Conservation (phyloP, 2,797 vertebrate species). For the Glossophaga mutica region DNA sequence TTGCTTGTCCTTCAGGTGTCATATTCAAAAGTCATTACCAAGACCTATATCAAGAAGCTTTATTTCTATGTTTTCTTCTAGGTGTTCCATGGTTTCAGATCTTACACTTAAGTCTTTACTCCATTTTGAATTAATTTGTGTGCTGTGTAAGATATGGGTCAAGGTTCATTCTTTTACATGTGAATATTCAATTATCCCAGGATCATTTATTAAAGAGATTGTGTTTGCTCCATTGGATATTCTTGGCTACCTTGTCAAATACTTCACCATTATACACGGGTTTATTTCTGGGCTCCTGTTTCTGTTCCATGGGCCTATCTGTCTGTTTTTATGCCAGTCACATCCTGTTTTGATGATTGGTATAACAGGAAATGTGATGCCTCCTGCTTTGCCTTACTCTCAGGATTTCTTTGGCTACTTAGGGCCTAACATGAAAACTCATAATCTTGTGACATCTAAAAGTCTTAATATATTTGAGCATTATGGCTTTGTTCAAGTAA, state of each 20-base stretch:
- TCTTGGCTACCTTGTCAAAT: not conserved
- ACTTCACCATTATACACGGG: not conserved
- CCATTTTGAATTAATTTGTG: not conserved
- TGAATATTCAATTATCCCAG: not conserved
- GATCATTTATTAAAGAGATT: not conserved
- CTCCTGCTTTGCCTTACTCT: not conserved
- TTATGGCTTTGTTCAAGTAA: not conserved
- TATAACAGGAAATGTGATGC: not conserved
- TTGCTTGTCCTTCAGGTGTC: not conserved
- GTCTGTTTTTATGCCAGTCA: not conserved
- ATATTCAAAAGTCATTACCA: not conserved
- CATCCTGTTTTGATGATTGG: not conserved
- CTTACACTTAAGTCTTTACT: not conserved
- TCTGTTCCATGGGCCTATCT: not conserved
- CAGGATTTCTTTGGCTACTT: not conserved
- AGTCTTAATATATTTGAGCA: not conserved
- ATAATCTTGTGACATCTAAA: not conserved
- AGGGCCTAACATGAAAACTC: not conserved
- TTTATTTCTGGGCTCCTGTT: not conserved
- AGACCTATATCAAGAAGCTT: not conserved
- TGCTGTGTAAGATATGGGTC: not conserved
- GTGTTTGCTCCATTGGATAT: not conserved
- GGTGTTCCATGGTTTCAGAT: not conserved
- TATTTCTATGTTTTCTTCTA: not conserved
- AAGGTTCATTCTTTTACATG: not conserved